phyloP scores from a whole-genome alignment of 2,797 vertebrate species.

The Diglossa cyanea region DNA sequence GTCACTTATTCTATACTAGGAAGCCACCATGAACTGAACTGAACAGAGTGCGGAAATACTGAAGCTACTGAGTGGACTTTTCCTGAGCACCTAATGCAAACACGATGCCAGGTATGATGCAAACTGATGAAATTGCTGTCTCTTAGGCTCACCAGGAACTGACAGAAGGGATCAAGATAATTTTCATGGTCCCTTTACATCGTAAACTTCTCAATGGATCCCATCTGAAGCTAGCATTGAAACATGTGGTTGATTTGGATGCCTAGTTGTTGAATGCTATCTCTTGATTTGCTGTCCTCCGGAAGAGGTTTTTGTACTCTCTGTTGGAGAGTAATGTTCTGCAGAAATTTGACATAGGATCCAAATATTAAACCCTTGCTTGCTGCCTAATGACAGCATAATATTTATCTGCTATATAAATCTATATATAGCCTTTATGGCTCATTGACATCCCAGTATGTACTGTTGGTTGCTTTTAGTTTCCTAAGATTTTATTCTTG shows the following conservation, averaged over 20 bases:
- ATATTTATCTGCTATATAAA: constrained; percentile 34
- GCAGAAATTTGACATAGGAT: constrained; percentile 24
- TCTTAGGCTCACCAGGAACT: not conserved
- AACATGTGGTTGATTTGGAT: not conserved
- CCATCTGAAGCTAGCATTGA: not conserved
- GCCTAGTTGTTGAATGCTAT: not conserved
- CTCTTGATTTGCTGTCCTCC: not conserved
- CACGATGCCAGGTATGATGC: not conserved
- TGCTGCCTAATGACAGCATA: not conserved
- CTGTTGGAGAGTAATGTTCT: constrained; percentile 24
- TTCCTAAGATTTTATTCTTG: constrained; percentile 37
- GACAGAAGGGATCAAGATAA: not conserved
- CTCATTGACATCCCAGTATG: constrained; percentile 21
- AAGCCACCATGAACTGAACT: not conserved
- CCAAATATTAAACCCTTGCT: constrained; percentile 21
- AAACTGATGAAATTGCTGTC: not conserved
- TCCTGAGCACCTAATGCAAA: not conserved
- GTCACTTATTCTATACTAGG: not conserved
- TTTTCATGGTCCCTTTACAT: not conserved
- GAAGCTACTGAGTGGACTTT: not conserved
- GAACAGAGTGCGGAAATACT: not conserved
- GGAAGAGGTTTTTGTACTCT: not conserved
- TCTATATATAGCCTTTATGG: constrained; percentile 42
- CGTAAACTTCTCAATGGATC: not conserved
- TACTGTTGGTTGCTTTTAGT: constrained; percentile 15